Base-by-base conservation (phyloP, 1,140 invertebrate species). In the Chymomyza costata region DNA sequence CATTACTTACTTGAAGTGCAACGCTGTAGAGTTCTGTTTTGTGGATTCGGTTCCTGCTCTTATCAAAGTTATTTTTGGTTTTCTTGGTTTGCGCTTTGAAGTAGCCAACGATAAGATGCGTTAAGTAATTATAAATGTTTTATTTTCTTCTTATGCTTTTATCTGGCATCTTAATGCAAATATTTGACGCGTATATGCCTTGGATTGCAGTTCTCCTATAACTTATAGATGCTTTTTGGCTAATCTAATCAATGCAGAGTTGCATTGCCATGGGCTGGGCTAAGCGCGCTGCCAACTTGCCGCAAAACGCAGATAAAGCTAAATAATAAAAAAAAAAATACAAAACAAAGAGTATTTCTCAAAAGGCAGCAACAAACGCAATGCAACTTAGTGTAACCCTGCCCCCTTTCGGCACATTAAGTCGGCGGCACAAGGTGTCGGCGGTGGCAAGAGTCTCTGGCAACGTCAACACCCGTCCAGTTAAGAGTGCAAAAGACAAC, bases 91-190 rank as follows among this genome's bases (percentile, higher is more conserved):
- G 71, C 56, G 61, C 66, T 78, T 70, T 74, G 49, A 52, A 70
- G 58, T 66, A 52, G 62, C 48, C 51, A 38, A 40, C 63, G 71
- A 76, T 76, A 80, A 76, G 71, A 66, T 80, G 71, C 73, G 73
- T 81, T 80, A 80, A 80, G 73, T 80, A 80, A 80, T 80, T 80
- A 80, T 80, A 80, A 76, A 80, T 80, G 73, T 73, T 68, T 61
- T 28, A 38, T 18, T 28, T 48, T 47, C 15, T n/a, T n/a, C n/a
- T n/a, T 3, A 34, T 34, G 19, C 45, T 54, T 21, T 54, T 78
- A 80, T 80, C 73, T 60, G 51, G 59, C 64, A 80, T 80, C 73
- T 80, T 65, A 80, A 80, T 80, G 73, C 73, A 80, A 80, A 80
- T 80, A 80, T 80, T 80, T 80, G 68, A 80, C 73, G 73, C 67